Conservation (phyloP, 2,797 vertebrate genomes). For the Ctenochaetus hawaiiensis region DNA sequence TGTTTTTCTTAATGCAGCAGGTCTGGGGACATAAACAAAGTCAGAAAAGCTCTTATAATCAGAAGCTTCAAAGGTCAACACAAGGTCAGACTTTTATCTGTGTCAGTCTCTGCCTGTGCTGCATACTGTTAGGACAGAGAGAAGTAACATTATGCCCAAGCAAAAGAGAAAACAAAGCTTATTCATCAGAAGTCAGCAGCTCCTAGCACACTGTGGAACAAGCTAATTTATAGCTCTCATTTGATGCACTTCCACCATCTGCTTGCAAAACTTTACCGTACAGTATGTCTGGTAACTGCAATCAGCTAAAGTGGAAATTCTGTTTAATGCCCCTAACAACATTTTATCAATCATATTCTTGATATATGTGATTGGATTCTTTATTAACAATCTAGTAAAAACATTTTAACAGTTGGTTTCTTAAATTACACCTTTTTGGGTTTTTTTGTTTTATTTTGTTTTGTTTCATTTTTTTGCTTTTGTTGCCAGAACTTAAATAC, state of each 20-base stretch:
- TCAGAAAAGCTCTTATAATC: constrained; percentile 1
- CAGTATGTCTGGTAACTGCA: constrained; percentile 18
- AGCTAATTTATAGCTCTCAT: constrained; percentile 28
- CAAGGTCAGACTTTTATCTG: constrained; percentile 35
- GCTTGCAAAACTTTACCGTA: not conserved
- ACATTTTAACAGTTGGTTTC: too few species aligned
- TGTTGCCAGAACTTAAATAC: too few species aligned
- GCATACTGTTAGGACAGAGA: constrained; percentile 1
- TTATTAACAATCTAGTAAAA: too few species aligned
- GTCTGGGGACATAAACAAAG: not conserved
- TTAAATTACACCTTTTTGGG: too few species aligned
- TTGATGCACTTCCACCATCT: constrained; percentile 22
- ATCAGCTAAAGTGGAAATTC: not conserved
- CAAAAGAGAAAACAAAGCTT: constrained; percentile 31
- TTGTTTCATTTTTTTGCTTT: too few species aligned
- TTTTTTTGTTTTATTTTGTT: too few species aligned
- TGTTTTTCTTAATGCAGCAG: not conserved
- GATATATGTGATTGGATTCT: too few species aligned
- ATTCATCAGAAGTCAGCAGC: constrained; percentile 32
- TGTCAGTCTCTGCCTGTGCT: constrained; percentile 9
- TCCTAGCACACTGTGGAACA: not conserved
- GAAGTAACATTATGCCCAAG: not conserved
- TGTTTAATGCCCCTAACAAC: not conserved
- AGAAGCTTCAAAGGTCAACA: constrained; percentile 30
- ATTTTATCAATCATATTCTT: too few species aligned